Conservation (phyloP, 2,888 invertebrate species). For the Polydesmus complanatus region DNA sequence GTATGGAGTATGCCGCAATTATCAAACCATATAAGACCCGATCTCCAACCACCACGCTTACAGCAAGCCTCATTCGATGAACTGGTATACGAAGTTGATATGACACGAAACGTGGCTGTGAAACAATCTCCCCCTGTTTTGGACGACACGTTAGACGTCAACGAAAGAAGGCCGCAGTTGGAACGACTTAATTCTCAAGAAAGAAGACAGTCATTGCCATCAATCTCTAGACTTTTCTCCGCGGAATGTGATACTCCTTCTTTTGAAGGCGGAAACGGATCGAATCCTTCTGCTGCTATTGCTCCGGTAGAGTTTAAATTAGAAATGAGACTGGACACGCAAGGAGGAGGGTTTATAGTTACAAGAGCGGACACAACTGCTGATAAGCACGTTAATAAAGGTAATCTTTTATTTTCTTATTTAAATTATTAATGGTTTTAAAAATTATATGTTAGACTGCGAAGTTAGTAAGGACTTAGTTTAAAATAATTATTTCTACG, state of each 20-base stretch:
- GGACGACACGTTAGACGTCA: neutral
- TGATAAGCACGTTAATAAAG: neutral
- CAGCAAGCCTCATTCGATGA: constrained; percentile 80
- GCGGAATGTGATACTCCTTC: constrained; percentile 14
- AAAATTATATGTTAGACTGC: too few species aligned
- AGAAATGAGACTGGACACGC: constrained; percentile 14
- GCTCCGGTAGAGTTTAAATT: constrained; percentile 11
- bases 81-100: constrained; percentile 62
- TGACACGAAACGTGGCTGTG: constrained; percentile 61
- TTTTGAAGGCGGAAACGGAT: constrained; percentile 2
- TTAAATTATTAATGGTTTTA: too few species aligned
- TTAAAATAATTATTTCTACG: too few species aligned
- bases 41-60: constrained; percentile 60
- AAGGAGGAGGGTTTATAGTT: constrained; percentile 6
- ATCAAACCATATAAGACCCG: constrained; percentile 38
- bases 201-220: constrained; percentile 17
- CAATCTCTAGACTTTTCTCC: constrained; percentile 14
- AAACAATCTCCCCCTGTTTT: constrained; percentile 15
- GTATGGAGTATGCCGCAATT: constrained; percentile 61
- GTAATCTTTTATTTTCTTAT: too few species aligned
- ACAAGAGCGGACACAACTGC: constrained; percentile 11
- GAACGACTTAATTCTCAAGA: constrained; percentile 14
- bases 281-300: constrained; percentile 26
- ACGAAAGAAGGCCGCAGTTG: neutral
- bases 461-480: too few species aligned